Evolutionary conservation across 2,113 vertebrate genomes (phyloP), one percentile per base, ranked within the genome.

Genomic region (Hirundichthys speculiger): DNA sequence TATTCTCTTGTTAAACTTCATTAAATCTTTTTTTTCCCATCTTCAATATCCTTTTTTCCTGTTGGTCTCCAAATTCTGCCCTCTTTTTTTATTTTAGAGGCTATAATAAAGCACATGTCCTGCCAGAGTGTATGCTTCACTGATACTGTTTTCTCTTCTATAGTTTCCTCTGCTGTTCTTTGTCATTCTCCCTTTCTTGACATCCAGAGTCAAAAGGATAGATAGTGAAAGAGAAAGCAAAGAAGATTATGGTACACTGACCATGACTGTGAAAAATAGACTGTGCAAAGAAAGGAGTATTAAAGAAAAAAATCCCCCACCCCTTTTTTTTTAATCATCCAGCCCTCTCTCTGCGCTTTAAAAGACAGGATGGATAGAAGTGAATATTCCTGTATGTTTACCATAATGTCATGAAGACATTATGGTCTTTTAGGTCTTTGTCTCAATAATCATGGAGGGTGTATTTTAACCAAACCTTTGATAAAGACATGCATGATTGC

Each of bases 181-280:
- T 76, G 41, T 67, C 15, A 56, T 75, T 72, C 50, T 12, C 16
- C 62, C 62, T 38, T 62, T 70, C 57, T 60, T 65, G 27, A 68
- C 55, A 49, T 42, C 25, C 40, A 60, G 45, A 80, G 64, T 64
- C 59, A 69, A 24, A 71, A 51, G 27, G 73, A 82, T 49, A 72
- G 64, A 75, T 30, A 43, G 68, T 40, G 64, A 75, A 47, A 72
- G 61, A 13, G 57, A 69, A 27, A 56, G 75, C 75, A 73, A 61
- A 42, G 64, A 62, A 62, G 80, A 87, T 86, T 84, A 84, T 52
- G 49, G 54, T 66, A 72, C 60, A 69, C 46, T 64, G 75, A 85
- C 69, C 82, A 73, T 76, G 69, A 83, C 77, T 82, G 83, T 80
- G 64, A 77, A 83, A 80, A 87, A 80, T 75, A 71, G 64, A 80